phyloP scores from a whole-genome alignment of 2,797 vertebrate genomes.

The Rhinella marina region DNA sequence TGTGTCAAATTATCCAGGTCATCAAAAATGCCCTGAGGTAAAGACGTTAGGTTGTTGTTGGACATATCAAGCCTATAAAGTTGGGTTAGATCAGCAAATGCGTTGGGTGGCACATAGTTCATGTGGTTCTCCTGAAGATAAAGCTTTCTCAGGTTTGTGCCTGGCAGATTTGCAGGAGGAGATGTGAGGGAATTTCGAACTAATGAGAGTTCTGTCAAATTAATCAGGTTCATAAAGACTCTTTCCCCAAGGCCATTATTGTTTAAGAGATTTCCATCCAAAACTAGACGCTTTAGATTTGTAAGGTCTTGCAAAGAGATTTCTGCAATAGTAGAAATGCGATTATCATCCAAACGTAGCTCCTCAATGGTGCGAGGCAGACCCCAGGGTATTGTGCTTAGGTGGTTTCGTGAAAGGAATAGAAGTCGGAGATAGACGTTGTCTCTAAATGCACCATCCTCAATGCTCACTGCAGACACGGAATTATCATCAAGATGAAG shows the following conservation, averaged over 20 bases:
- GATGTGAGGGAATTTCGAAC: slow-evolving; percentile 94
- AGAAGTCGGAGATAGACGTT: slow-evolving; percentile 94
- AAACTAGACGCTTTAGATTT: slow-evolving; percentile 94
- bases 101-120: slow-evolving; percentile 89
- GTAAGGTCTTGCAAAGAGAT: slow-evolving; percentile 95
- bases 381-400: slow-evolving; percentile 96
- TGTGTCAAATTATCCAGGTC: slow-evolving; percentile 99
- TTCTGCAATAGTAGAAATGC: slow-evolving; percentile 97
- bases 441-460: slow-evolving; percentile 96
- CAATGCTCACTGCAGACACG: slow-evolving; percentile 97
- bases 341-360: slow-evolving; percentile 97
- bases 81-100: slow-evolving; percentile 94
- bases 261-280: slow-evolving; percentile 97
- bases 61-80: slow-evolving; percentile 97
- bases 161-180: slow-evolving; percentile 92
- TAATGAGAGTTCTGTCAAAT: slow-evolving; percentile 95
- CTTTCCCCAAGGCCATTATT: slow-evolving; percentile 94
- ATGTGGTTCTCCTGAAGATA: slow-evolving; percentile 99
- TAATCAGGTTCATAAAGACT: slow-evolving; percentile 93
- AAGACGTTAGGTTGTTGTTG: slow-evolving; percentile 96
- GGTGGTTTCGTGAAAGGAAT: slow-evolving; percentile 97
- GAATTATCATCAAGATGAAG: slow-evolving; percentile 99
- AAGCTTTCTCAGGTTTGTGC: slow-evolving; percentile 92
- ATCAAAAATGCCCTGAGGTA: slow-evolving; percentile 96
- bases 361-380: slow-evolving; percentile 98